These are phyloP conservation scores for Lamprotornis superbus DNA, from an alignment of 2,113 vertebrate species.

Conservation along the genomic window DNA sequence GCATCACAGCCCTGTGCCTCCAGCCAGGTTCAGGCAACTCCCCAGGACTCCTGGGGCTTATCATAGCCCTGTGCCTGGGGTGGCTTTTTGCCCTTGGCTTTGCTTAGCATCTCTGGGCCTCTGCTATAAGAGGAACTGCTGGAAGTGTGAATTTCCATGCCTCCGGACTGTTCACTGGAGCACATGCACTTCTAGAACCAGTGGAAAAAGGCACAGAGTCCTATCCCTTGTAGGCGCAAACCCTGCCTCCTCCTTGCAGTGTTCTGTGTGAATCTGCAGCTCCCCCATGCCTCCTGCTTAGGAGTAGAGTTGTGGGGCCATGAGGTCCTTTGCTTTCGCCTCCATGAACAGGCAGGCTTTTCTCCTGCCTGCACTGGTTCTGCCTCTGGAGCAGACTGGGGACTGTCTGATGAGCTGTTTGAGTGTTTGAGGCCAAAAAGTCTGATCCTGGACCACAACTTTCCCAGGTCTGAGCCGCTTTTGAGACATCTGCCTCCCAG, in stretches of 20 bases:
- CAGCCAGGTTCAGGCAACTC: accelerated
- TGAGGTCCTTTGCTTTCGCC: not conserved
- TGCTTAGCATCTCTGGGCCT: not conserved
- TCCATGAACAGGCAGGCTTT: not conserved
- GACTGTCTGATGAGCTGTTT: not conserved
- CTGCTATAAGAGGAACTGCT: not conserved
- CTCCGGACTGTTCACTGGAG: not conserved
- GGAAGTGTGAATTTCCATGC: not conserved
- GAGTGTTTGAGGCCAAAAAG: not conserved
- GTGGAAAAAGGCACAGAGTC: not conserved
- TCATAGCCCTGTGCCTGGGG: not conserved
- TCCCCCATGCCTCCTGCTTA: not conserved
- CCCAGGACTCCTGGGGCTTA: not conserved
- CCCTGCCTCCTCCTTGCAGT: not conserved
- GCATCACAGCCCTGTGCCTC: not conserved
- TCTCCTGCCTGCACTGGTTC: not conserved
- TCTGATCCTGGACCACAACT: not conserved
- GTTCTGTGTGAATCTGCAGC: not conserved
- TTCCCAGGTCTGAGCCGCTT: not conserved
- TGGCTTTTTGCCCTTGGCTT: not conserved
- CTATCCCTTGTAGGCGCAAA: not conserved
- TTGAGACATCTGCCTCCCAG: conserved; percentile 39
- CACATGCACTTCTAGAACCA: not conserved
- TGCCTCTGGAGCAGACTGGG: not conserved
- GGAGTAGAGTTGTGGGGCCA: not conserved